Conservation (phyloP, 2,888 invertebrate genomes). For the Cheilosia vulpina region DNA sequence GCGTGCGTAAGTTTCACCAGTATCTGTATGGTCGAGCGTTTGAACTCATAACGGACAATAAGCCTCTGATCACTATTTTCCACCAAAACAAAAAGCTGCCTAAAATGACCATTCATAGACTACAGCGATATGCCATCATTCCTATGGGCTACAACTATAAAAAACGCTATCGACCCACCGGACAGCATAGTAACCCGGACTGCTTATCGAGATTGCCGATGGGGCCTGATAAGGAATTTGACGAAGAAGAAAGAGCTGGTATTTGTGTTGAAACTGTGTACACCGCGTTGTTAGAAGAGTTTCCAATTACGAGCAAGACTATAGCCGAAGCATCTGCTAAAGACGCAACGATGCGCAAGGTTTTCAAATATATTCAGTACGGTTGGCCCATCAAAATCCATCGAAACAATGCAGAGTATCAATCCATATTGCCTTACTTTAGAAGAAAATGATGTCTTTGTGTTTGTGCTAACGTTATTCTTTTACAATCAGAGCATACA, state of each 20-base stretch:
- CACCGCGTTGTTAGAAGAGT: not conserved
- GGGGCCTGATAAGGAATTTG: not conserved
- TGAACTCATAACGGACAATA: no score
- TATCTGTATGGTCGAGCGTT: no score
- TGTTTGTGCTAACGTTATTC: not conserved
- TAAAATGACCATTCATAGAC: no score
- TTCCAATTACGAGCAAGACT: not conserved
- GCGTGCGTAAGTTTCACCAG: no score
- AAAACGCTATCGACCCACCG: no score
- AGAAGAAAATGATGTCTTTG: conserved; percentile 3
- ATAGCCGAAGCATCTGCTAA: not conserved
- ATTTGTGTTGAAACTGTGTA: not conserved
- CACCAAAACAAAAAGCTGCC: no score
- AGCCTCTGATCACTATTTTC: no score
- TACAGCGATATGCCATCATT: no score
- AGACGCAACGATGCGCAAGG: not conserved
- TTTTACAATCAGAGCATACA: not conserved
- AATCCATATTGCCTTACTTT: not conserved
- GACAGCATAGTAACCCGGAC: no score
- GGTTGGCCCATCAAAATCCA: not conserved
- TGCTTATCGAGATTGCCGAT: no score
- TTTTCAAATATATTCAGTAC: not conserved
- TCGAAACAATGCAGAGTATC: not conserved
- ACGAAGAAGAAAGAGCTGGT: not conserved
- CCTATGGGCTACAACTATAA: no score